Evolutionary conservation across 2,888 invertebrate genomes (phyloP).

Genomic region (Mesoligia furuncula): DNA sequence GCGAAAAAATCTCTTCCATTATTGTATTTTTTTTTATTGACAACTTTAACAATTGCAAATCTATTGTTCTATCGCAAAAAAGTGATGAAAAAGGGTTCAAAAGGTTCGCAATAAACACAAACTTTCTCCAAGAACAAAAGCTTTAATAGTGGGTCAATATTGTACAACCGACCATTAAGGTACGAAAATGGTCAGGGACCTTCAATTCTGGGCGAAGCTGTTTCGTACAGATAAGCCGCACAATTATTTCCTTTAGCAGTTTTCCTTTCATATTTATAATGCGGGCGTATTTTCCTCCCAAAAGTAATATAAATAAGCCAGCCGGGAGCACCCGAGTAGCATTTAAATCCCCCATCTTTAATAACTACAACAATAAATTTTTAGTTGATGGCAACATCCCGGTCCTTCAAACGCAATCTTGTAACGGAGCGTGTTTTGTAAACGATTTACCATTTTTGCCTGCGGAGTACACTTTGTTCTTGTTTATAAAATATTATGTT

Average conservation of each 20-base stretch:
- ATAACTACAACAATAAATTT: conserved; percentile 62
- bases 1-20: conserved; percentile 38
- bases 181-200: conserved; percentile 66
- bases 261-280: conserved; percentile 56
- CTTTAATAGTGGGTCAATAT: conserved; percentile 74
- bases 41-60: conserved; percentile 54
- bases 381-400: conserved; percentile 55
- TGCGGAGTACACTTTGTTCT: conserved; percentile 24
- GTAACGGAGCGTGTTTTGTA: conserved; percentile 50
- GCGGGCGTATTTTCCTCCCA: conserved; percentile 34
- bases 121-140: conserved; percentile 85
- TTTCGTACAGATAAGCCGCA: conserved; percentile 58
- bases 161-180: conserved; percentile 76
- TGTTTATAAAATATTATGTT: conserved; percentile 24
- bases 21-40: conserved; percentile 54
- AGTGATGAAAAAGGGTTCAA: conserved; percentile 83
- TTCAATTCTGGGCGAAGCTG: conserved; percentile 33
- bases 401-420: conserved; percentile 53
- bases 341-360: conserved; percentile 61
- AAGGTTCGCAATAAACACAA: conserved; percentile 76
- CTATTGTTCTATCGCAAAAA: conserved; percentile 72
- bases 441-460: conserved; percentile 56
- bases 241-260: conserved; percentile 51
- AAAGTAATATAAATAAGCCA: conserved; percentile 51
- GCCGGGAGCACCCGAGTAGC: conserved; percentile 42